A percentile compares a stretch with the other conserved stretches of the same genome.
Evolutionary conservation across 2,797 vertebrate genomes (phyloP).

Genomic region (Poeciliopsis infans): DNA sequence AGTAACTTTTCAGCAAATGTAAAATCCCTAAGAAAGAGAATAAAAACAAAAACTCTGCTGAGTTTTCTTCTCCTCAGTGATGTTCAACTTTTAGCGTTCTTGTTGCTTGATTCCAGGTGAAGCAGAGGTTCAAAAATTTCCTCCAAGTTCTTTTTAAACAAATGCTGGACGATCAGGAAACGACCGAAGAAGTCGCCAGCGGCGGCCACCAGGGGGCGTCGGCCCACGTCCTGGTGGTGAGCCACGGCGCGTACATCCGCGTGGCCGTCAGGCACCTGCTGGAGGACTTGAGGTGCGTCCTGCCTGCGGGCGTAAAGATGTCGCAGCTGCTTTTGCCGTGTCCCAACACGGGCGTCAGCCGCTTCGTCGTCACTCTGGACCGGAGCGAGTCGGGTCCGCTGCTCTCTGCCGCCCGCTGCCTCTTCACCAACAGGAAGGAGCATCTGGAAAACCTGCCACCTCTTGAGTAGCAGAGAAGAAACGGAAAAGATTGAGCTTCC

Average conservation of each 20-base stretch:
- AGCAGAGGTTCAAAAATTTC: conserved; percentile 87
- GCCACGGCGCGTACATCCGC: conserved; percentile 93
- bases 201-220: conserved; percentile 50
- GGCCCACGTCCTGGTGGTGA: conserved; percentile 87
- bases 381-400: conserved; percentile 57
- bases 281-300: conserved; percentile 83
- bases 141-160: conserved; percentile 86
- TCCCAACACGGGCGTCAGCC: conserved; percentile 91
- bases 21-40: not conserved
- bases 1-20: too few species aligned
- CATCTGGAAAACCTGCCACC: conserved; percentile 78
- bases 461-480: conserved; percentile 26
- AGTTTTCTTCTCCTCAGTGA: not conserved
- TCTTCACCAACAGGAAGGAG: conserved; percentile 89
- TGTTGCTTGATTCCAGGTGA: conserved; percentile 81
- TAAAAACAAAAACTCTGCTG: not conserved
- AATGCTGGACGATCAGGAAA: conserved; percentile 70
- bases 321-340: conserved; percentile 86
- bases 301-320: conserved; percentile 81
- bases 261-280: conserved; percentile 87
- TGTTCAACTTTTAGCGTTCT: conserved; percentile 19
- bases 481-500: not conserved
- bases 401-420: conserved; percentile 77
- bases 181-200: conserved; percentile 12
- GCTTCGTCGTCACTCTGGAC: conserved; percentile 85